phyloP scores from a whole-genome alignment of 1,140 invertebrate species.

The Trichogramma pretiosum region DNA sequence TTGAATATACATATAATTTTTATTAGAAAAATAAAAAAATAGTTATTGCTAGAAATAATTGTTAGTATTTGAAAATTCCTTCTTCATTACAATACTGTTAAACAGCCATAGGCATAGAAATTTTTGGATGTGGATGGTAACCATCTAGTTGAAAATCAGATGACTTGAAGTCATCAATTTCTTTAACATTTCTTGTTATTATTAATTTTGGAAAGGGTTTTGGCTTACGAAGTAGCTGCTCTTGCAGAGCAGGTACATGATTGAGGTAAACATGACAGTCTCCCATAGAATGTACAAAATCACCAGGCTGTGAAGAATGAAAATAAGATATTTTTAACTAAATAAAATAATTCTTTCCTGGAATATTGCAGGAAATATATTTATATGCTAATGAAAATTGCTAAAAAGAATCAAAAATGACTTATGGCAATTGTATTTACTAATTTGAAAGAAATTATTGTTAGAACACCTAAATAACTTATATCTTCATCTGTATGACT shows the following conservation, averaged over 20 bases:
- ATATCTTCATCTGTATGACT: no score
- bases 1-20: constrained; percentile 35
- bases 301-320: constrained; percentile 62
- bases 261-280: constrained; percentile 95
- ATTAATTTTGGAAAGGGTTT: constrained; percentile 74
- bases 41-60: constrained; percentile 21
- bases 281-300: constrained; percentile 93
- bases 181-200: constrained; percentile 60
- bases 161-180: constrained; percentile 84
- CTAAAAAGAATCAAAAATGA: no score
- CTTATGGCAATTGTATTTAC: no score
- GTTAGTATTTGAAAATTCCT: no score
- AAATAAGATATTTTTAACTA: constrained; percentile 13
- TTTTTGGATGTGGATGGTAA: constrained; percentile 86
- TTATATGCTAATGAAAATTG: no score
- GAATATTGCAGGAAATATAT: constrained; percentile 5
- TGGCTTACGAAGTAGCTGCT: constrained; percentile 76
- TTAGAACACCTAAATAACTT: no score
- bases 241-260: constrained; percentile 77
- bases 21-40: constrained; percentile 32
- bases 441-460: no score
- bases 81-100: constrained; percentile 43
- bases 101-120: constrained; percentile 95
- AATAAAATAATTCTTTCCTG: no score
- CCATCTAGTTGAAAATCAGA: constrained; percentile 81